A percentile compares a stretch with the other conserved stretches of the same genome.
These are phyloP conservation scores for Psophia crepitans DNA, from an alignment of 2,113 vertebrate species.

Conservation along the genomic window DNA sequence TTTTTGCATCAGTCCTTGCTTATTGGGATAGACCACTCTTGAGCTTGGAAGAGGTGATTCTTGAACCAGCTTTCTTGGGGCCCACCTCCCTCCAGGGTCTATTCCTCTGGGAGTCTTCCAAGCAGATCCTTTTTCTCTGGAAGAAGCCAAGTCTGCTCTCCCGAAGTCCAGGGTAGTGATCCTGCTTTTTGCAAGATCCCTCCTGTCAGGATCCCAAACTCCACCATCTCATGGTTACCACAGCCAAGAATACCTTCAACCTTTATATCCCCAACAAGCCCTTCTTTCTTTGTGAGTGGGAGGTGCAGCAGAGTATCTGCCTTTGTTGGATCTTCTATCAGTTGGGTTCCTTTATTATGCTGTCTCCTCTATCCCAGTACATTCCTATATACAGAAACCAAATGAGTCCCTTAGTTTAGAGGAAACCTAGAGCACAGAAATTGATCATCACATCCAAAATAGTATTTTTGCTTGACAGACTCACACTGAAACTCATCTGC, in stretches of 20 bases:
- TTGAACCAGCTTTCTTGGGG: neutral
- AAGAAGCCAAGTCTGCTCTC: neutral
- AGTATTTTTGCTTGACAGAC: neutral
- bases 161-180: neutral
- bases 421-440: neutral
- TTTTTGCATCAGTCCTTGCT: no score
- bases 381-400: neutral
- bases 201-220: neutral
- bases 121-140: neutral
- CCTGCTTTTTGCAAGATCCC: neutral
- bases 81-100: neutral
- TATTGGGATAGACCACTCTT: fast-evolving
- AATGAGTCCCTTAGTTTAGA: neutral
- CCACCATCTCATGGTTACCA: neutral
- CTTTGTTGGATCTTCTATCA: neutral
- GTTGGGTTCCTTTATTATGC: neutral
- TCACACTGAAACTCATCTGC: neutral
- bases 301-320: neutral
- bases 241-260: neutral
- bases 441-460: neutral
- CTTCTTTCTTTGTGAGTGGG: neutral
- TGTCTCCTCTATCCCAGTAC: neutral
- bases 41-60: neutral
- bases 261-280: neutral
- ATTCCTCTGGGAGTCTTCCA: neutral